Evolutionary conservation across 2,113 vertebrate species (phyloP).

Genomic region (Manacus vitellinus): DNA sequence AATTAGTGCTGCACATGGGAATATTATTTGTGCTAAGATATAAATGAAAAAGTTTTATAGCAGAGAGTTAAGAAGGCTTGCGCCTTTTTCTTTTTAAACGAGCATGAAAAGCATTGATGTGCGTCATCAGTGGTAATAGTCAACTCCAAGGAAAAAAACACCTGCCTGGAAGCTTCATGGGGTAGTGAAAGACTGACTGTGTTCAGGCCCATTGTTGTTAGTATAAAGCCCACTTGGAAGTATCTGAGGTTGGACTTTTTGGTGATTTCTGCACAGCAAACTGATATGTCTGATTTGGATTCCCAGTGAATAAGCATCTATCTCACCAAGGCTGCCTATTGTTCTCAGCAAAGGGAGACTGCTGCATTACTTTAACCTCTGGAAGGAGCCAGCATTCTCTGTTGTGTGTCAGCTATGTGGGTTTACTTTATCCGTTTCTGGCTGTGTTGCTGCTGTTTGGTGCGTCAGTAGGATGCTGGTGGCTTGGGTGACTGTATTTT

Average conservation of each 20-base stretch:
- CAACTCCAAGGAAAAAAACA: not conserved
- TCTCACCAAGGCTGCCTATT: not conserved
- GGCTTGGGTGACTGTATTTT: not conserved
- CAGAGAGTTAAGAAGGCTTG: not conserved
- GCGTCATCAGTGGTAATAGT: not conserved
- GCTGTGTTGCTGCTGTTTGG: not conserved
- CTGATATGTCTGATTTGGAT: not conserved
- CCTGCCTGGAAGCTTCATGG: not conserved
- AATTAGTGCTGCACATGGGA: conserved; percentile 25
- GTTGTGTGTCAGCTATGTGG: not conserved
- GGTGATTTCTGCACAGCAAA: not conserved
- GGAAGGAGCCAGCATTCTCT: fast-evolving
- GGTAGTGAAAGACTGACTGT: not conserved
- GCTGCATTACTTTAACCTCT: not conserved
- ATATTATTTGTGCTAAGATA: not conserved
- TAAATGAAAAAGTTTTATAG: not conserved
- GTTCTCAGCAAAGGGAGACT: not conserved
- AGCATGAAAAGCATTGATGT: not conserved
- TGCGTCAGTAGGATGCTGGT: not conserved
- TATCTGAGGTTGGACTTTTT: not conserved
- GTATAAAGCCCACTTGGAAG: not conserved
- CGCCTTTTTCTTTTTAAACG: not conserved
- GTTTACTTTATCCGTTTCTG: not conserved
- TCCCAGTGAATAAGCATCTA: not conserved
- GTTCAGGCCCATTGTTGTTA: not conserved